phyloP scores from a whole-genome alignment of 2,888 invertebrate genomes.

The Drepana falcataria region DNA sequence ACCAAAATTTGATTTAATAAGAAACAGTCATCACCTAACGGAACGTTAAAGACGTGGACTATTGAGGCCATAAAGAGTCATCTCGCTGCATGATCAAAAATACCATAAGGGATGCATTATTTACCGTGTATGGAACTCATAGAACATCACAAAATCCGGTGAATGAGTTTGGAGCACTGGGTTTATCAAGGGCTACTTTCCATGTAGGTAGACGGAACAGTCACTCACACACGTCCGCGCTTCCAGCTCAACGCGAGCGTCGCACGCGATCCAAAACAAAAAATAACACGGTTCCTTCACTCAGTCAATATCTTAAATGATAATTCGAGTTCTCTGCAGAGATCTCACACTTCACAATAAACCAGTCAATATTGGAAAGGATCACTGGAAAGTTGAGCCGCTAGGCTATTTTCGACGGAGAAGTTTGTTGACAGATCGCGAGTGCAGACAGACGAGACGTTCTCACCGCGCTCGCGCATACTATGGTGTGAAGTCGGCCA shows the following conservation, averaged over 20 bases:
- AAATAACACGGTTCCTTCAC: constrained; percentile 73
- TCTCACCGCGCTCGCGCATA: constrained; percentile 75
- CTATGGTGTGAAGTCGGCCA: constrained; percentile 75
- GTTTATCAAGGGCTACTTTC: constrained; percentile 67
- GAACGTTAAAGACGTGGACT: constrained; percentile 43
- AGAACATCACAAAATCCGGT: constrained; percentile 59
- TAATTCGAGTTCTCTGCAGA: constrained; percentile 45
- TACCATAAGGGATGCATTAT: constrained; percentile 37
- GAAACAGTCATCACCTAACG: constrained; percentile 46
- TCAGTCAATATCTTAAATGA: constrained; percentile 51
- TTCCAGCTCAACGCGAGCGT: constrained; percentile 60
- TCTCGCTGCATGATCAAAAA: constrained; percentile 50
- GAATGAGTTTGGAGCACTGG: constrained; percentile 46
- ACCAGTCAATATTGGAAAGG: constrained; percentile 58
- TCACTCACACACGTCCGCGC: constrained; percentile 72
- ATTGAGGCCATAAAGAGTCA: constrained; percentile 68
- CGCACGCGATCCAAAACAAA: constrained; percentile 74
- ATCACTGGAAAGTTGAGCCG: constrained; percentile 54
- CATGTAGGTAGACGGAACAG: constrained; percentile 67
- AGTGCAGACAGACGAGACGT: constrained; percentile 67
- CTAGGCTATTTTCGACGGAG: constrained; percentile 59
- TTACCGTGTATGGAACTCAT: constrained; percentile 56
- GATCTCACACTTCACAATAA: constrained; percentile 59
- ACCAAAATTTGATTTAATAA: constrained; percentile 9
- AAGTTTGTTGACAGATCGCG: constrained; percentile 75